Conservation (phyloP, 2,888 invertebrate species). For the Graphium colonna region DNA sequence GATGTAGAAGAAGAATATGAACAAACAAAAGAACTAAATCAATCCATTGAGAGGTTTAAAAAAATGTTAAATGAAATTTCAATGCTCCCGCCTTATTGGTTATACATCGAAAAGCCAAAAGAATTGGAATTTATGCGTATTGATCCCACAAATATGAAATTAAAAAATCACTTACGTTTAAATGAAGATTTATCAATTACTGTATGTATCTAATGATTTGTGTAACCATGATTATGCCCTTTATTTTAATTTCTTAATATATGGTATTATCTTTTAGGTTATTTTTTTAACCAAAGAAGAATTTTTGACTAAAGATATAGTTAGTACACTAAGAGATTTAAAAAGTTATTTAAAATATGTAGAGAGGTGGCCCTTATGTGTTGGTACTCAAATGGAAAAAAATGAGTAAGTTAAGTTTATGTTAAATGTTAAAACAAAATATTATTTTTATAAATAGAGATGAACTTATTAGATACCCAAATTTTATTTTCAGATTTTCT, state of each 20-base stretch:
- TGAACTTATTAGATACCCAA: too few species aligned
- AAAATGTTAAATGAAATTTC: constrained; percentile 17
- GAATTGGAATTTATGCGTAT: constrained; percentile 20
- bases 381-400: constrained; percentile 20
- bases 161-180: constrained; percentile 15
- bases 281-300: constrained; percentile 14
- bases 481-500: too few species aligned
- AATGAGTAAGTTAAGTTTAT: background rate
- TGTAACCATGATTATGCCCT: background rate
- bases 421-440: too few species aligned
- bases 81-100: constrained; percentile 11
- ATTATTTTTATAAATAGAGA: too few species aligned
- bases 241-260: too few species aligned
- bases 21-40: background rate
- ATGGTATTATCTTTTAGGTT: constrained; percentile 14
- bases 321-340: constrained; percentile 6
- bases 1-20: too few species aligned
- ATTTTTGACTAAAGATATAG: constrained; percentile 4
- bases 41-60: background rate
- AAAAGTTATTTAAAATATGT: constrained; percentile 17
- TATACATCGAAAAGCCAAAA: constrained; percentile 17
- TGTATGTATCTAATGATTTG: constrained; percentile 18
- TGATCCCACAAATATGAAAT: constrained; percentile 6
- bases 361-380: constrained; percentile 23
- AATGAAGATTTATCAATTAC: constrained; percentile 21